A percentile compares a stretch with the other conserved stretches of the same genome.
Evolutionary conservation across 1,140 invertebrate species (phyloP).

Genomic region (Leptinotarsa defecta): DNA sequence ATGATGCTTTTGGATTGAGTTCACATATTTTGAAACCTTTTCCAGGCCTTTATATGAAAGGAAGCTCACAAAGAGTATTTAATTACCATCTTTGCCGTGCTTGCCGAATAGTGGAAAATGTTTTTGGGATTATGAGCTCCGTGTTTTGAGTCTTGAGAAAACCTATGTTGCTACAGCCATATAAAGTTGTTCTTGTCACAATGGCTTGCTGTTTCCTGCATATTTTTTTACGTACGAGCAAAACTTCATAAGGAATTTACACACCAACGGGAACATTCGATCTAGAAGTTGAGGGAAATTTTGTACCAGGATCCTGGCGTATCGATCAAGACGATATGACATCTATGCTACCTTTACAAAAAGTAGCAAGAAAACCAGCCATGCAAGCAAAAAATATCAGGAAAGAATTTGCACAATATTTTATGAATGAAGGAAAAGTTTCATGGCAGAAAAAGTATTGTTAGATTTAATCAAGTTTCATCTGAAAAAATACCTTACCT

Average conservation of each 20-base stretch:
- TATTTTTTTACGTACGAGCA: slow-evolving; percentile 21
- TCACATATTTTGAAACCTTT: slow-evolving; percentile 51
- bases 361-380: slow-evolving; percentile 19
- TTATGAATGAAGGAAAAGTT: slow-evolving; percentile 27
- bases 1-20: slow-evolving; percentile 53
- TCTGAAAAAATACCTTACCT: slow-evolving; percentile 17
- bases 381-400: slow-evolving; percentile 24
- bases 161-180: slow-evolving; percentile 38
- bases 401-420: slow-evolving; percentile 29
- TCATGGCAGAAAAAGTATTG: slow-evolving; percentile 30
- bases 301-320: background rate
- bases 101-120: slow-evolving; percentile 27
- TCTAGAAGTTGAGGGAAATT: background rate
- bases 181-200: slow-evolving; percentile 18
- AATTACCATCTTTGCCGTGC: slow-evolving; percentile 28
- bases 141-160: slow-evolving; percentile 43
- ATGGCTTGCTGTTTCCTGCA: slow-evolving; percentile 24
- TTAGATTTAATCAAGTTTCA: slow-evolving; percentile 19
- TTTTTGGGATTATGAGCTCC: slow-evolving; percentile 26
- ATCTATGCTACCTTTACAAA: background rate
- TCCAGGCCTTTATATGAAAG: slow-evolving; percentile 34
- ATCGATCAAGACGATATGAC: background rate
- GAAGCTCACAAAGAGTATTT: slow-evolving; percentile 29
- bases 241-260: background rate
- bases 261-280: slow-evolving; percentile 12